Evolutionary conservation across 2,888 invertebrate genomes (phyloP), one percentile per base, ranked within the genome.

Genomic region (Orthonychiurus folsomi): DNA sequence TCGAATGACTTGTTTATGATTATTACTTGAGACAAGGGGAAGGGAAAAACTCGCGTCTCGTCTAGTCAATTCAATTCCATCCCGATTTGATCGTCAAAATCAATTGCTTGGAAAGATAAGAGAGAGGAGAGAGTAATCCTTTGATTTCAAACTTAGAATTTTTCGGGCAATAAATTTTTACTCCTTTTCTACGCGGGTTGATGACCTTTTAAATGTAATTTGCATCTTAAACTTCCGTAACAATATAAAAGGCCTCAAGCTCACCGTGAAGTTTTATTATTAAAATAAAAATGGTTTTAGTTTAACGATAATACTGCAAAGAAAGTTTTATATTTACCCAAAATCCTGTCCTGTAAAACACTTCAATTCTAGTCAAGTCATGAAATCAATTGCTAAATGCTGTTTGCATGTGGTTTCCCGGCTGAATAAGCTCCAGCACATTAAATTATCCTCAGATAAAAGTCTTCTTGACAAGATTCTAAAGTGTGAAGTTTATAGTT

Each of bases 401-500:
- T n/a, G n/a, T 37, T 37, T 15, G 37, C 37, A 37, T 37, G 15
- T 37, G 5, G 37, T 37, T 37, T 37, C 37, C 5, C 15, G 37
- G 9, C 37, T 15, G 37, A 37, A 37, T 37, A 37, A 37, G 15
- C 37, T 37, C 15, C 15, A 15, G 37, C 5, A 37, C 15, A 37
- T 37, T 37, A 15, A 37, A 37, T 37, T 37, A 37, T 37, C 5
- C 37, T 37, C 37, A 37, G 37, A 37, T 5, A 37, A 37, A 37
- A 37, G 9, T 37, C 15, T 37, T 37, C 37, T 37, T 9, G 37
- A 37, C 5, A 37, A 37, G 5, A 5, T 37, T 37, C 37, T 37
- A 37, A n/a, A 37, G 37, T 37, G 37, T 37, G 37, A 37, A 37
- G 37, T 37, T 37, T 37, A n/a, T n/a, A 37, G 37, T 37, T 37